These are phyloP conservation scores for Branchellion lobata DNA, from an alignment of 2,888 invertebrate genomes.

Conservation along the genomic window DNA sequence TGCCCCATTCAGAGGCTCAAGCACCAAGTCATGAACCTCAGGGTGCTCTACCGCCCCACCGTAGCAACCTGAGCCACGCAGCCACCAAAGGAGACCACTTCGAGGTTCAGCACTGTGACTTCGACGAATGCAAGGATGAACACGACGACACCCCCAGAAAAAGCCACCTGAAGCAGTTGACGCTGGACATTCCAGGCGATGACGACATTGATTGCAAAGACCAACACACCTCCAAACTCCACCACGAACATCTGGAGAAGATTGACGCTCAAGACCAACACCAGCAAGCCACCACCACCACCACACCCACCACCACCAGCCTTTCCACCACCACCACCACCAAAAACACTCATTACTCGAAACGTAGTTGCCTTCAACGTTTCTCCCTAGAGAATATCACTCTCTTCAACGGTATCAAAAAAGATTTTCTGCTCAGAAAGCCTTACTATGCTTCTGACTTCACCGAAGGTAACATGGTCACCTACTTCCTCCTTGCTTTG, in stretches of 20 bases:
- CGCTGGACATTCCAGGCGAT: neutral
- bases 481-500: neutral
- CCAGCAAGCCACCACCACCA: neutral
- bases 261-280: neutral
- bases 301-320: slow-evolving; percentile 4
- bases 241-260: neutral
- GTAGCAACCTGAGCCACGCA: no score
- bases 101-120: neutral
- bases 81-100: no score
- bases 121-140: neutral
- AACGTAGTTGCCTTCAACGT: neutral
- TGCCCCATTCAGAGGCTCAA: no score
- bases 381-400: neutral
- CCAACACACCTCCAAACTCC: neutral
- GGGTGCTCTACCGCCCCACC: no score
- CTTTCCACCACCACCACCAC: neutral
- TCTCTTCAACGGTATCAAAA: slow-evolving; percentile 26
- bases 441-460: slow-evolving; percentile 32
- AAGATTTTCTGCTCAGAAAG: slow-evolving; percentile 31
- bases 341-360: neutral
- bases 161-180: neutral
- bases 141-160: neutral
- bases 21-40: no score
- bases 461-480: slow-evolving; percentile 13
- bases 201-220: neutral